Conservation (phyloP, 2,888 invertebrate genomes). For the Ctena decussata region DNA sequence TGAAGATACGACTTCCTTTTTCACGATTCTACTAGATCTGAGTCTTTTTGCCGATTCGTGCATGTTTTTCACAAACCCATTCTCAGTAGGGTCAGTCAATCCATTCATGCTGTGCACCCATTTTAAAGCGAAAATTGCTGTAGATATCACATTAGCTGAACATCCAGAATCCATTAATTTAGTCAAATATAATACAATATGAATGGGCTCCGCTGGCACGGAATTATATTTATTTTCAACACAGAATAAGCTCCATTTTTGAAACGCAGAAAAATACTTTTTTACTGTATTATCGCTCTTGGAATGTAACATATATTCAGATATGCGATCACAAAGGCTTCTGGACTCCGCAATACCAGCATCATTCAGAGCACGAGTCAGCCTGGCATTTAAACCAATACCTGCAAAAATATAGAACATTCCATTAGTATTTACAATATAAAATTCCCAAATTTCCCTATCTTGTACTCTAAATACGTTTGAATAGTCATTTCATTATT, state of each 20-base stretch:
- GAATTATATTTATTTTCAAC: not conserved
- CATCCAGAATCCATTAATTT: slow-evolving; percentile 31
- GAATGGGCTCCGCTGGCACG: slow-evolving; percentile 42
- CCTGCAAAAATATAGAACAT: not conserved
- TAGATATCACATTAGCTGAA: slow-evolving; percentile 34
- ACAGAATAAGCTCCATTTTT: slow-evolving; percentile 48
- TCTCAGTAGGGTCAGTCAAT: slow-evolving; percentile 42
- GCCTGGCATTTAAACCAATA: not conserved
- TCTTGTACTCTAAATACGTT: not conserved
- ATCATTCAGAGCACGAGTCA: not conserved
- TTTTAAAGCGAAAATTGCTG: slow-evolving; percentile 36
- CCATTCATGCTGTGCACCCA: slow-evolving; percentile 44
- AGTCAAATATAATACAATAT: slow-evolving; percentile 36
- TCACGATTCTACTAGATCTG: slow-evolving; percentile 20
- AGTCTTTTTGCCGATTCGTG: slow-evolving; percentile 45
- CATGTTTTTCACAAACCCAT: slow-evolving; percentile 49
- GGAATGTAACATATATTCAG: slow-evolving; percentile 11
- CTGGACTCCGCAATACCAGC: not conserved
- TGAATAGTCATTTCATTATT: not conserved
- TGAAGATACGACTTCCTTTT: slow-evolving; percentile 44
- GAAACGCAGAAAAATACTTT: slow-evolving; percentile 44
- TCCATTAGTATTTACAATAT: not conserved
- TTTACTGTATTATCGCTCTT: slow-evolving; percentile 42
- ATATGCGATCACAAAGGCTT: not conserved
- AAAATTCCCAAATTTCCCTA: not conserved